phyloP scores from a whole-genome alignment of 1,140 invertebrate species.

The Paralvinella palmiformis region DNA sequence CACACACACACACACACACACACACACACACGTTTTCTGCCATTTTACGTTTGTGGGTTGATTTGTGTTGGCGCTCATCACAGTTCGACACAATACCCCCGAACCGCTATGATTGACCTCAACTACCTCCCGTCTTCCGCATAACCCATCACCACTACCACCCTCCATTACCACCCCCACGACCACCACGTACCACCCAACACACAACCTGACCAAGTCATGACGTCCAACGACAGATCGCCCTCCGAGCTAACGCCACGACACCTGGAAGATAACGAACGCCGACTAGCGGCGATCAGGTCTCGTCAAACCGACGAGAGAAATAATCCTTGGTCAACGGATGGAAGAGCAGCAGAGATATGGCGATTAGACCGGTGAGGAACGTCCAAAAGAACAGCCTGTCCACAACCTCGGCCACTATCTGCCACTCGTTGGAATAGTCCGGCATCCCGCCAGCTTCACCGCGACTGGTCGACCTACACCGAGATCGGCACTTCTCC shows the following conservation, averaged over 20 bases:
- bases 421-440: slow-evolving; percentile 7
- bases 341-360: slow-evolving; percentile 8
- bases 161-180: not conserved
- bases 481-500: not conserved
- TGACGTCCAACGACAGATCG: too few species aligned
- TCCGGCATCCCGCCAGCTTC: not conserved
- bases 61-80: not conserved
- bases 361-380: not conserved
- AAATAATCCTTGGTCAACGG: slow-evolving; percentile 3
- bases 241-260: too few species aligned
- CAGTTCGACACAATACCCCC: not conserved
- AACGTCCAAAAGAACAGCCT: slow-evolving; percentile 14
- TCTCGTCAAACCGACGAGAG: too few species aligned
- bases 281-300: too few species aligned
- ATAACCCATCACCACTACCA: not conserved
- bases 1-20: too few species aligned
- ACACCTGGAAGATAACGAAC: too few species aligned
- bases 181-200: too few species aligned
- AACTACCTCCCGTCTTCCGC: not conserved
- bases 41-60: not conserved
- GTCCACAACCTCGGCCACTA: slow-evolving; percentile 4
- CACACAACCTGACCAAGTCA: too few species aligned
- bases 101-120: not conserved
- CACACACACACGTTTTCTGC: too few species aligned
- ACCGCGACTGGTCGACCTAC: not conserved